Conservation (phyloP, 2,888 invertebrate genomes). For the Lasius fuliginosus region DNA sequence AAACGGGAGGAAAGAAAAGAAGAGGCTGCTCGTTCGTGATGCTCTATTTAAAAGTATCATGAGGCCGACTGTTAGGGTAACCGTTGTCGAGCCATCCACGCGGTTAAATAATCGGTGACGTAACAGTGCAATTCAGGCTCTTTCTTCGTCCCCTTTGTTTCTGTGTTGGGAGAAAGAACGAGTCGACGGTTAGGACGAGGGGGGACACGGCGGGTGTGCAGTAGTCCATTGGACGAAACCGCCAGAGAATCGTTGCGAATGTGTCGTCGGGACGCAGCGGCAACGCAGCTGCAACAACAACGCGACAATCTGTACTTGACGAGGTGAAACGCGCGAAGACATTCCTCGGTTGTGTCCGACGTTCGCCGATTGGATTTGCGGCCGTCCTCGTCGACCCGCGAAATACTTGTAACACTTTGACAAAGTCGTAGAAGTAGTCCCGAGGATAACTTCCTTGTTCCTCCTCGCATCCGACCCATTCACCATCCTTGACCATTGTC, state of each 20-base stretch:
- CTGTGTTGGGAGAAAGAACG: constrained; percentile 59
- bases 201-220: not conserved
- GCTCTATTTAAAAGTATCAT: constrained; percentile 74
- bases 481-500: constrained; percentile 4
- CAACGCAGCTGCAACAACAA: constrained; percentile 66
- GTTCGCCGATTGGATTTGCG: constrained; percentile 53
- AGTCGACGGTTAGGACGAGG: not conserved
- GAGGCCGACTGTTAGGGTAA: constrained; percentile 66
- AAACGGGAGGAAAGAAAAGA: constrained; percentile 28
- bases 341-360: constrained; percentile 42
- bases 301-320: constrained; percentile 64
- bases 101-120: constrained; percentile 77
- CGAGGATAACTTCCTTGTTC: not conserved
- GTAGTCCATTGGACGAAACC: constrained; percentile 65
- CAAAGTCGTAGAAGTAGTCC: not conserved
- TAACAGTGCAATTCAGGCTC: constrained; percentile 73
- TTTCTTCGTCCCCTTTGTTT: constrained; percentile 60
- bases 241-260: constrained; percentile 65
- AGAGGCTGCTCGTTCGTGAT: constrained; percentile 10
- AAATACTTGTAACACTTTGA: not conserved
- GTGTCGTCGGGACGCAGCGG: constrained; percentile 47
- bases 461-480: not conserved
- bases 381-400: not conserved
- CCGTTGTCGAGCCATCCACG: constrained; percentile 62
- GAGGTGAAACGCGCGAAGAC: constrained; percentile 62